Evolutionary conservation across 2,797 vertebrate genomes (phyloP), one percentile per base, ranked within the genome.

Genomic region (Lacerta viridis): DNA sequence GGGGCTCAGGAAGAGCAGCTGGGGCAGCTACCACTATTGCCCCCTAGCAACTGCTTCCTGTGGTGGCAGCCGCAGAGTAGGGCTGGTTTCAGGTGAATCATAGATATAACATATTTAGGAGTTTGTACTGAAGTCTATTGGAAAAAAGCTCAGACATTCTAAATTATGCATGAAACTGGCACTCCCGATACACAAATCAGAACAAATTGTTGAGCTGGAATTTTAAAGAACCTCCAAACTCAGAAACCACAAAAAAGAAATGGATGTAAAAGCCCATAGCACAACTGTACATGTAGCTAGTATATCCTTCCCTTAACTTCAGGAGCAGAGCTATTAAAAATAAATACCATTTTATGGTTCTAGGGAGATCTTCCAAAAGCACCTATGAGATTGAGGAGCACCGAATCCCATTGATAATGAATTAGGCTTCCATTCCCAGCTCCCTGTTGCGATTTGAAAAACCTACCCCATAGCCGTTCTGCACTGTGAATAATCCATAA

Each of bases 191-290:
- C 83, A 3, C 27, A 17, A 76, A 72, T 13, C 33, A 13, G 43
- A 91, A 88, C 41, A 86, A 41, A 87, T 93, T 71, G 20, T 88
- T n/a, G 69, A 71, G 29, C 27, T 91, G 46, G 80, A 3, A 86
- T 93, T 91, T 89, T 39, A 39, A 75, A 87, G 66, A 88, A 90
- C 59, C 8, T 79, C 68, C 29, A 86, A 77, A 89, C 84, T 84
- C 66, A 41, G 17, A 80, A 88, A 5, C 80, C 66, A 89, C 59
- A 90, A 41, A 64, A 36, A 41, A 68, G 81, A 87, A 87, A 87
- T 39, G 80, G 36, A 77, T 25, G 29, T 41, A 90, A 90, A 89
- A 43, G 4, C 5, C 6, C 7, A 66, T 85, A 27, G 0, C 64
- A 13, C 55, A 71, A 80, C 55, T 3, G 2, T 79, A 0, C 41